Conservation (phyloP, 23 tunicate genomes). For the Botrylloides violaceus region DNA sequence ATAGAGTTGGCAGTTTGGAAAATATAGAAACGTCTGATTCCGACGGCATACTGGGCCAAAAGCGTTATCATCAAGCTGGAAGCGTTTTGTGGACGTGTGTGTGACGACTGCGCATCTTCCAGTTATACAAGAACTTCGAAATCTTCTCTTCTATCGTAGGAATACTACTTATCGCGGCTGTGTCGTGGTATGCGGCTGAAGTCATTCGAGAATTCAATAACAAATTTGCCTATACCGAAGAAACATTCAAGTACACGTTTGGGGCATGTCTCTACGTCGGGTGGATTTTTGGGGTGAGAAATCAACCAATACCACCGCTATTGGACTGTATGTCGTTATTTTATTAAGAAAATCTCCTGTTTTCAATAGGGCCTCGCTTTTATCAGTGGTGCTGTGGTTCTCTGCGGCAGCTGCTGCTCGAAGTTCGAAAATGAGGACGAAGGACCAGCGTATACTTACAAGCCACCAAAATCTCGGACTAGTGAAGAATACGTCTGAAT, state of each 20-base stretch:
- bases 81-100: too few species aligned
- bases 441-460: conserved; percentile 2
- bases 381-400: neutral
- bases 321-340: too few species aligned
- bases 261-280: conserved; percentile 82
- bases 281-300: conserved; percentile 75
- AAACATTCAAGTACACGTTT: conserved; percentile 40
- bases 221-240: neutral
- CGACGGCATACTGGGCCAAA: too few species aligned
- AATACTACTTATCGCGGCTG: conserved; percentile 57
- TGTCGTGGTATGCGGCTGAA: conserved; percentile 85
- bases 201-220: conserved; percentile 40
- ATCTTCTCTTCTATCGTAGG: too few species aligned
- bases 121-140: conserved; percentile 50
- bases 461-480: conserved; percentile 11
- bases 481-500: conserved; percentile 11
- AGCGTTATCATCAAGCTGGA: too few species aligned
- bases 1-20: too few species aligned
- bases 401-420: neutral
- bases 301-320: neutral
- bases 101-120: conserved; percentile 56
- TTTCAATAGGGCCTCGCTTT: neutral
- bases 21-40: too few species aligned
- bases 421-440: neutral
- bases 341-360: too few species aligned